Conservation (phyloP, 2,797 vertebrate genomes). For the Phoxinus dragarum region DNA sequence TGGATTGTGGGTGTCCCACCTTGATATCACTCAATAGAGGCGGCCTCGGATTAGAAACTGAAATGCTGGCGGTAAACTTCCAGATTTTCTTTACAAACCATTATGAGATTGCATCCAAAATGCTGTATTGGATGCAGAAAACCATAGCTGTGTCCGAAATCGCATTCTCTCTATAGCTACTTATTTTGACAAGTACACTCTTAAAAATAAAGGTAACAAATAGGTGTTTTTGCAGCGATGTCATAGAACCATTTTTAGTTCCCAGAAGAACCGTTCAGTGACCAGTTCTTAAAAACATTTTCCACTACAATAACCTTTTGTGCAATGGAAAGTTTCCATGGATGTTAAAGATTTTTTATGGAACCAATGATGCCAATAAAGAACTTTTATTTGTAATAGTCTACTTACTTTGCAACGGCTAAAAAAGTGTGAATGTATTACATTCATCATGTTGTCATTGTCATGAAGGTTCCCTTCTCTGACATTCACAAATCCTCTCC, state of each 20-base stretch:
- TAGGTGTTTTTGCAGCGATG: background rate
- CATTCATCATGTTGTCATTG: too few species aligned
- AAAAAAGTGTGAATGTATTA: background rate
- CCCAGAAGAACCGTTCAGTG: too few species aligned
- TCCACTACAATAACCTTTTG: background rate
- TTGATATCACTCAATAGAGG: slow-evolving; percentile 52
- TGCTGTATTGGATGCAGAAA: slow-evolving; percentile 15
- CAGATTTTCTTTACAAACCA: background rate
- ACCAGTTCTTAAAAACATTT: background rate
- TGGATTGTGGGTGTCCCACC: slow-evolving; percentile 50
- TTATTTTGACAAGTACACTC: background rate
- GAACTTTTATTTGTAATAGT: background rate
- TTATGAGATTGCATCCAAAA: background rate
- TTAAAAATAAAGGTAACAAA: background rate
- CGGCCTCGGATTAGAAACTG: slow-evolving; percentile 39
- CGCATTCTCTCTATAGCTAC: background rate
- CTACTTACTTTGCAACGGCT: background rate
- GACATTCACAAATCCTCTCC: too few species aligned
- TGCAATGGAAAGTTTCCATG: background rate
- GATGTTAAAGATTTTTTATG: background rate
- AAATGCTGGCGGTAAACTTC: background rate
- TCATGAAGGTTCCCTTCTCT: too few species aligned
- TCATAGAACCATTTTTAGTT: background rate
- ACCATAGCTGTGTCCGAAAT: background rate
- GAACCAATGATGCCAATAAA: background rate